phyloP scores from a whole-genome alignment of 1,140 invertebrate genomes.

The Ostrea edulis region DNA sequence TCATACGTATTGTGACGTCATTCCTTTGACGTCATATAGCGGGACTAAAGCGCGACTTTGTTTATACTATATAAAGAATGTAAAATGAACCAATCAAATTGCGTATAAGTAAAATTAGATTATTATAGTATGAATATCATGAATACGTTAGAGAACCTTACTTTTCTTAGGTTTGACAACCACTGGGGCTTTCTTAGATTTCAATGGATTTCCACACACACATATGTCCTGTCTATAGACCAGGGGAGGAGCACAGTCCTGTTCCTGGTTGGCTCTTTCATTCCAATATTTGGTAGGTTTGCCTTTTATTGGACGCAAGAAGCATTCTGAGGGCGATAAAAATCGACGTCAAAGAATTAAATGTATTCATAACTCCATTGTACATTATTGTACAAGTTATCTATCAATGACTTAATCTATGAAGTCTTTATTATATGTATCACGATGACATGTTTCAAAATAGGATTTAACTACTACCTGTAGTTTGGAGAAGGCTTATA shows the following conservation, averaged over 20 bases:
- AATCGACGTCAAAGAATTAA: not conserved
- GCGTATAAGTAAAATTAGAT: not conserved
- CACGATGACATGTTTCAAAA: no score
- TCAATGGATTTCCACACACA: not conserved
- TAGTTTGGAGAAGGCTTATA: no score
- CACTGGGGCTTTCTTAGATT: not conserved
- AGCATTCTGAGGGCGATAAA: not conserved
- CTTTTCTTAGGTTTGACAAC: not conserved
- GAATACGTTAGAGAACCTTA: not conserved
- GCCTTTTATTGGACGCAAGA: constrained; percentile 23
- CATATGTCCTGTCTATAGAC: constrained; percentile 18
- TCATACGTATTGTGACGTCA: no score
- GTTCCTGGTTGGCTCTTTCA: not conserved
- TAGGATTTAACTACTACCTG: no score
- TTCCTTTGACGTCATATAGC: no score
- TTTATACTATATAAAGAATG: no score
- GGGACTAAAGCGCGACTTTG: no score
- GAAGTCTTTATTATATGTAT: no score
- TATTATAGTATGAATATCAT: not conserved
- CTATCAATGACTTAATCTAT: no score
- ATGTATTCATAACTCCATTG: no score
- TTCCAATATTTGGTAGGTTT: constrained; percentile 6
- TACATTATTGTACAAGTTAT: no score
- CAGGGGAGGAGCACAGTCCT: not conserved
- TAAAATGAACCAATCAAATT: not conserved